Evolutionary conservation across 2,888 invertebrate species (phyloP).

Genomic region (Phaonia tiefii): DNA sequence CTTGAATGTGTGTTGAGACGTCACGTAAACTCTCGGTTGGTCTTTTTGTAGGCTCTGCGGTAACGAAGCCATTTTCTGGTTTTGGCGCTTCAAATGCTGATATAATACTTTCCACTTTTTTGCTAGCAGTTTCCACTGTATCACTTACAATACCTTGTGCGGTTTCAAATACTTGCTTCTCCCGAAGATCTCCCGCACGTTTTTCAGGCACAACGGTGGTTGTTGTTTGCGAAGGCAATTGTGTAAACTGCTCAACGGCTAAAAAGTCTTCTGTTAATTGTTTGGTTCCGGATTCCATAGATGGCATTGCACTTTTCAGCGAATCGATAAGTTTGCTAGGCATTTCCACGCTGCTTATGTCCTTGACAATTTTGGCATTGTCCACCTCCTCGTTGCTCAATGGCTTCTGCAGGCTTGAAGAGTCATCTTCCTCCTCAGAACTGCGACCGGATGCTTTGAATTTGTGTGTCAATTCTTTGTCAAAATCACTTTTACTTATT

Average conservation of each 20-base stretch:
- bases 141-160: conserved; percentile 68
- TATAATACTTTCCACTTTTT: conserved; percentile 74
- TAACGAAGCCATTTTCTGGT: conserved; percentile 25
- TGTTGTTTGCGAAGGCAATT: conserved; percentile 69
- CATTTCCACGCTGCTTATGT: conserved; percentile 70
- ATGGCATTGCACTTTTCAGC: conserved; percentile 35
- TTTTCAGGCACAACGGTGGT: conserved; percentile 69
- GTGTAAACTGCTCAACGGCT: conserved; percentile 74
- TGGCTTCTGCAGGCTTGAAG: conserved; percentile 44
- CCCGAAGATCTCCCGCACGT: conserved; percentile 73
- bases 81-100: conserved; percentile 71
- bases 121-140: conserved; percentile 67
- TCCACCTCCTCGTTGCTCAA: conserved; percentile 62
- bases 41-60: background rate
- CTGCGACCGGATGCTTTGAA: conserved; percentile 78
- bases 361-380: conserved; percentile 71
- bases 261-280: conserved; percentile 77
- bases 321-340: conserved; percentile 65
- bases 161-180: conserved; percentile 69
- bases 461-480: conserved; percentile 79
- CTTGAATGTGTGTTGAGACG: conserved; percentile 24
- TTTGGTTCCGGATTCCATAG: conserved; percentile 71
- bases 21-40: background rate
- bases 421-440: conserved; percentile 72
- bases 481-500: conserved; percentile 79